Evolutionary conservation across 2,113 vertebrate genomes (phyloP), one percentile per base, ranked within the genome.

Genomic region (Xiphophorus maculatus): DNA sequence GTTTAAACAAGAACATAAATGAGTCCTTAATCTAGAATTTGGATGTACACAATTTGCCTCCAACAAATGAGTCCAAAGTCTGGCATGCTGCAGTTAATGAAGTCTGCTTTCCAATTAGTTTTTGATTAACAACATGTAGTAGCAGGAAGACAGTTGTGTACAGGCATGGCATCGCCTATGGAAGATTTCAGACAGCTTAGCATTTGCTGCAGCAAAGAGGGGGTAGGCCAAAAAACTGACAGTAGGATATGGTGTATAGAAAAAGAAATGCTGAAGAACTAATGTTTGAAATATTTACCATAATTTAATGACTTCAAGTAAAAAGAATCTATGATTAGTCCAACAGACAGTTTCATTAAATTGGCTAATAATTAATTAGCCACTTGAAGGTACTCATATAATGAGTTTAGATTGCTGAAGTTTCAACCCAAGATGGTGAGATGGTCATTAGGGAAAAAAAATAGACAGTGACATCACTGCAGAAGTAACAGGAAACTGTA

Each of bases 131-230:
- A 54, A n/a, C 51, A 27, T 27, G 33, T 15, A 27, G 4, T 27
- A 67, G 71, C 74, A 64, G 12, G 8, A 0, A 11, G 77, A 15
- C 63, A 68, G 30, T 86, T 54, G 71, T 2, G 8, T 30, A 0
- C 44, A 69, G 79, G 48, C 32, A 0, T 10, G 30, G 63, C 37
- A n/a, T 60, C 19, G 66, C 37, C 35, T 9, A 1, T 28, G 15
- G 80, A 37, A 76, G 62, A 89, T 82, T 76, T 78, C 80, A 35
- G 71, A 58, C 76, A 35, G n/a, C 58, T 13, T 37, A 71, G 12
- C 27, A 7, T 44, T 5, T 17, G 74, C 67, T 30, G 70, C 63
- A 48, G 25, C 40, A 4, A 37, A 32, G 27, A 19, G 22, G 13
- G 32, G 3, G 2, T 37, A 13, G 10, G 22, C 13, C 4, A 48